A percentile compares a stretch with the other conserved stretches of the same genome.
phyloP scores from a whole-genome alignment of 2,888 invertebrate species.

The Drosophila fungiperda region DNA sequence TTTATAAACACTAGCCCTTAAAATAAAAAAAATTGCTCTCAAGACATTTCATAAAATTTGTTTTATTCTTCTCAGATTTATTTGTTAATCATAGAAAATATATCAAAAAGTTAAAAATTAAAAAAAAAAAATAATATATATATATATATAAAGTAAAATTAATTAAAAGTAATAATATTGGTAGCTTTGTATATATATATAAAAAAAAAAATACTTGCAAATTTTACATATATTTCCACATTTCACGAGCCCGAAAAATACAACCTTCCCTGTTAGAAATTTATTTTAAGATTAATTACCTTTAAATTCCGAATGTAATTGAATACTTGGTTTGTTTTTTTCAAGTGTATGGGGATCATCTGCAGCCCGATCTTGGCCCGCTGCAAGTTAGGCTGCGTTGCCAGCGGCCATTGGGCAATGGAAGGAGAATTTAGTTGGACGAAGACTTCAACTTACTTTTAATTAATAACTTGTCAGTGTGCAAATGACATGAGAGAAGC shows the following conservation, averaged over 20 bases:
- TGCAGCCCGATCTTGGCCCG: slow-evolving; percentile 25
- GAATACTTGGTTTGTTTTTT: not conserved
- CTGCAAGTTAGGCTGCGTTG: slow-evolving; percentile 5
- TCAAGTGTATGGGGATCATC: slow-evolving; percentile 17
- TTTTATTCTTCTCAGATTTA: not conserved
- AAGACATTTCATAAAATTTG: not conserved
- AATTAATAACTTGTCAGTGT: slow-evolving; percentile 82
- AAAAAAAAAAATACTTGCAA: not conserved
- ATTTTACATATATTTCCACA: not conserved
- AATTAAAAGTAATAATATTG: not conserved
- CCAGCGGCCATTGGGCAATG: slow-evolving; percentile 17
- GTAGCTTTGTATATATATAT: not conserved
- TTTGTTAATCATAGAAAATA: not conserved
- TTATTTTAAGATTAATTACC: not conserved
- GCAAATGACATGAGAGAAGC: slow-evolving; percentile 79
- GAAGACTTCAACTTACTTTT: slow-evolving; percentile 66
- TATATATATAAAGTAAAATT: no score
- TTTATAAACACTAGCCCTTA: no score
- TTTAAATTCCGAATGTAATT: not conserved
- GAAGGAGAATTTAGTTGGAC: slow-evolving; percentile 18
- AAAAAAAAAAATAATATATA: no score
- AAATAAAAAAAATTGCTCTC: no score
- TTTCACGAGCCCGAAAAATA: not conserved
- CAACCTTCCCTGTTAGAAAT: not conserved
- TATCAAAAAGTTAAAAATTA: not conserved